A percentile compares a stretch with the other conserved stretches of the same genome.
Conservation (phyloP, 2,888 invertebrate species). For the Smittia sp. region DNA sequence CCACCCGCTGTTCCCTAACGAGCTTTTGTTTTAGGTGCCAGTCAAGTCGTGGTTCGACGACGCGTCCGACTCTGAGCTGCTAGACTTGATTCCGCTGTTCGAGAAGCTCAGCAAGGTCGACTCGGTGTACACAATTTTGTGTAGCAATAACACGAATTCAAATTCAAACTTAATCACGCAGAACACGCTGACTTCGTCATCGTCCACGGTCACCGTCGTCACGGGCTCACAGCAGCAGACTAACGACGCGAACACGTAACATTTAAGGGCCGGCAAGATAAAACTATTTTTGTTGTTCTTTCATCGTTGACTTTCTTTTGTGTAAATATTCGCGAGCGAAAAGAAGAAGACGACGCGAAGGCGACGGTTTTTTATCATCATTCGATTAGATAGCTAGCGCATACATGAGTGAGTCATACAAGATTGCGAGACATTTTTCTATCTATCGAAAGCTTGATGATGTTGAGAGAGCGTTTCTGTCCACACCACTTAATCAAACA, state of each 20-base stretch:
- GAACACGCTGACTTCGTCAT: slow-evolving; percentile 28
- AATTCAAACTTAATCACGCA: slow-evolving; percentile 31
- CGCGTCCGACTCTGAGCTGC: slow-evolving; percentile 92
- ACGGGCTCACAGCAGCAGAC: slow-evolving; percentile 26
- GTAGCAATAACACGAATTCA: slow-evolving; percentile 57
- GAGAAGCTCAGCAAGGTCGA: slow-evolving; percentile 96
- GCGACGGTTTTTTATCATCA: slow-evolving; percentile 2
- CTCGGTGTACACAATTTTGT: slow-evolving; percentile 92
- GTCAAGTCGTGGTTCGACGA: slow-evolving; percentile 99
- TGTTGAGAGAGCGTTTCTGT: neutral
- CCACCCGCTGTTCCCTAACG: neutral
- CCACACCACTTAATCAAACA: too few relatives aligned
- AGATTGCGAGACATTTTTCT: neutral
- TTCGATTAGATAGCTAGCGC: slow-evolving; percentile 2
- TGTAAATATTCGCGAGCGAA: neutral
- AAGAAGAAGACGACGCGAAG: neutral
- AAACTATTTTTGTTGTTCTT: slow-evolving; percentile 29
- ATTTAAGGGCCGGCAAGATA: slow-evolving; percentile 21
- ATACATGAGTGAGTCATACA: neutral
- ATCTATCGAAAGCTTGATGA: neutral
- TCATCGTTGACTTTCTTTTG: slow-evolving; percentile 18
- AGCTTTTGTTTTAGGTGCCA: slow-evolving; percentile 69
- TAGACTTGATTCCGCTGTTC: slow-evolving; percentile 96
- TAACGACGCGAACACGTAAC: slow-evolving; percentile 37
- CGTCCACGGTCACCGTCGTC: slow-evolving; percentile 4